Evolutionary conservation across 2,113 vertebrate genomes (phyloP).

Genomic region (Phodopus roborovskii): DNA sequence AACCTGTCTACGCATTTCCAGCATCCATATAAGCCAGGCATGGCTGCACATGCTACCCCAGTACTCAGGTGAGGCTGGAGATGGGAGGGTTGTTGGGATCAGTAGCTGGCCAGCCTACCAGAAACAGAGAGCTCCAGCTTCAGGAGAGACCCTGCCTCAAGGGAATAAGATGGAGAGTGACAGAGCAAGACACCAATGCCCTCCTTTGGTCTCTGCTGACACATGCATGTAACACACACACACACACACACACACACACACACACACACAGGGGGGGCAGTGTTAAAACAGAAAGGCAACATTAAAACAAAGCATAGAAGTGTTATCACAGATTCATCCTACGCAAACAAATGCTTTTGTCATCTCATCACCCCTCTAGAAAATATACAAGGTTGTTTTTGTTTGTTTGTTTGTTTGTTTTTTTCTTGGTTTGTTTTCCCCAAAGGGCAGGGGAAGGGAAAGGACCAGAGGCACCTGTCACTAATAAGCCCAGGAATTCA

Average conservation of each 20-base stretch:
- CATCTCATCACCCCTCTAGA: background rate
- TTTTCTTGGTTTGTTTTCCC: too few species aligned
- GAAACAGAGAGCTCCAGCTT: background rate
- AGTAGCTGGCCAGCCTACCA: background rate
- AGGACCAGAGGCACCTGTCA: conserved; percentile 6
- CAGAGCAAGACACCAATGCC: background rate
- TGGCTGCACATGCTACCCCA: background rate
- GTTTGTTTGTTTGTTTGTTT: too few species aligned
- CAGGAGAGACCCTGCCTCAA: background rate
- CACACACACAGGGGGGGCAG: too few species aligned
- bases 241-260: background rate
- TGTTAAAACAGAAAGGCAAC: background rate
- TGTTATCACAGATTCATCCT: background rate
- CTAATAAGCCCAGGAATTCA: background rate
- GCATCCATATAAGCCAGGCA: background rate
- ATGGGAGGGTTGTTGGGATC: too few species aligned
- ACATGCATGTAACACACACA: background rate
- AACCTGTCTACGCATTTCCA: background rate
- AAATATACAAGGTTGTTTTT: background rate
- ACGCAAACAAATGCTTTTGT: background rate
- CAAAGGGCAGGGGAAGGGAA: background rate
- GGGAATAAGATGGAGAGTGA: background rate
- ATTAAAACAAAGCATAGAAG: background rate
- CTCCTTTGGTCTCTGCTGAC: background rate
- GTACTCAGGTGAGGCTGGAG: too few species aligned